A percentile compares a stretch with the other conserved stretches of the same genome.
Conservation (phyloP, 2,113 vertebrate species). For the Petrocephalus zakoni region DNA sequence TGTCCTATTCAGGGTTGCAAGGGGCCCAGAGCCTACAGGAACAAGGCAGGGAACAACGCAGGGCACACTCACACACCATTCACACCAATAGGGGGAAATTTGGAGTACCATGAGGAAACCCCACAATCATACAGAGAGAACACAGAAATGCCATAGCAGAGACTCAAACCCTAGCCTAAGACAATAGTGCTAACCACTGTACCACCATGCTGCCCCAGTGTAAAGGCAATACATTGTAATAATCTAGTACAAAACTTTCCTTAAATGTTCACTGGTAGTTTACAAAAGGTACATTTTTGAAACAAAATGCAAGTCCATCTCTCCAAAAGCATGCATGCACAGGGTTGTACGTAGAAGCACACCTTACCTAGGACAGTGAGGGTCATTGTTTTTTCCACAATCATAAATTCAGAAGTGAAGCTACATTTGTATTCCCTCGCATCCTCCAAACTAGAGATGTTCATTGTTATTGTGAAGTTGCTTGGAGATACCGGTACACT, state of each 20-base stretch:
- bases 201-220: background rate
- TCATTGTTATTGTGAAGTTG: constrained; percentile 56
- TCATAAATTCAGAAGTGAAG: constrained; percentile 29
- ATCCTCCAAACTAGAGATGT: constrained; percentile 37
- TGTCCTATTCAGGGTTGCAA: background rate
- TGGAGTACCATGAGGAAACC: background rate
- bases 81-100: background rate
- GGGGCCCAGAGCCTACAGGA: background rate
- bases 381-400: background rate
- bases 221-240: background rate
- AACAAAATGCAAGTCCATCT: background rate
- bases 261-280: background rate
- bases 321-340: background rate
- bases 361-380: constrained; percentile 55
- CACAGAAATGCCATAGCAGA: background rate
- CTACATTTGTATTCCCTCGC: constrained; percentile 57
- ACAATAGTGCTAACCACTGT: background rate
- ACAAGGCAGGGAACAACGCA: background rate
- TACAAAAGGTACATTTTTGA: background rate
- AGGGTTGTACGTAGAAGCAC: background rate
- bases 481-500: constrained; percentile 38
- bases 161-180: background rate
- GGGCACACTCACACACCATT: background rate
- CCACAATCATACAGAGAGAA: background rate
- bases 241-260: background rate